Conservation (phyloP, 1,140 invertebrate species). For the Dreissena polymorpha region DNA sequence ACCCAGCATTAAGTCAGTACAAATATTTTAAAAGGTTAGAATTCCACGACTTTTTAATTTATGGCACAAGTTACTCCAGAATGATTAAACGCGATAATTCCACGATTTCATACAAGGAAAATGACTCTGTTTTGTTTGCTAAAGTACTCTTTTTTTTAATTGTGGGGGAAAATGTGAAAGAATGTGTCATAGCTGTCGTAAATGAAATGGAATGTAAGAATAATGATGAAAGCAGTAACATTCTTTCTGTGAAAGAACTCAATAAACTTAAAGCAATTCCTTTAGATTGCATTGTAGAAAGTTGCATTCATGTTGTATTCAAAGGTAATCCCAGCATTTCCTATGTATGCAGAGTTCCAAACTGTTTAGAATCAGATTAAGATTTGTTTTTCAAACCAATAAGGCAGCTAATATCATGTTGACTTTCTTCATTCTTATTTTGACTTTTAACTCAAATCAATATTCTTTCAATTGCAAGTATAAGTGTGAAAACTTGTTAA, state of each 20-base stretch:
- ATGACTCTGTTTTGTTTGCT: not conserved
- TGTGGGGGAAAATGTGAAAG: constrained; percentile 10
- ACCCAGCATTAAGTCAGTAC: not conserved
- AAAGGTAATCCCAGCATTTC: not conserved
- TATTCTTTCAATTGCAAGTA: not conserved
- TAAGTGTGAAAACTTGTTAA: too few relatives aligned
- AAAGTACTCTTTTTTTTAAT: not conserved
- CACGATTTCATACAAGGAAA: not conserved
- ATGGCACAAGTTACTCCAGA: constrained; percentile 27
- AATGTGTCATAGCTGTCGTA: constrained; percentile 4
- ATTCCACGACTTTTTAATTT: constrained; percentile 3
- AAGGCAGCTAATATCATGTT: not conserved
- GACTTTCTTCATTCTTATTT: not conserved
- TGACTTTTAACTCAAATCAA: not conserved
- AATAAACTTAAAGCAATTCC: not conserved
- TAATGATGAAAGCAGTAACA: constrained; percentile 1
- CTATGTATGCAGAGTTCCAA: constrained; percentile 50
- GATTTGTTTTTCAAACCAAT: not conserved
- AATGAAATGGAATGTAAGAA: constrained; percentile 22
- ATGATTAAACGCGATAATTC: constrained; percentile 24
- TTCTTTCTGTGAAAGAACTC: constrained; percentile 7
- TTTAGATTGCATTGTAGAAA: constrained; percentile 14
- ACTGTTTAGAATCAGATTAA: constrained; percentile 49
- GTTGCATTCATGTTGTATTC: constrained; percentile 26
- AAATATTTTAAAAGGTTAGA: constrained; percentile 36